Conservation (phyloP, 2,797 vertebrate genomes). For the Intellagama lesueurii region DNA sequence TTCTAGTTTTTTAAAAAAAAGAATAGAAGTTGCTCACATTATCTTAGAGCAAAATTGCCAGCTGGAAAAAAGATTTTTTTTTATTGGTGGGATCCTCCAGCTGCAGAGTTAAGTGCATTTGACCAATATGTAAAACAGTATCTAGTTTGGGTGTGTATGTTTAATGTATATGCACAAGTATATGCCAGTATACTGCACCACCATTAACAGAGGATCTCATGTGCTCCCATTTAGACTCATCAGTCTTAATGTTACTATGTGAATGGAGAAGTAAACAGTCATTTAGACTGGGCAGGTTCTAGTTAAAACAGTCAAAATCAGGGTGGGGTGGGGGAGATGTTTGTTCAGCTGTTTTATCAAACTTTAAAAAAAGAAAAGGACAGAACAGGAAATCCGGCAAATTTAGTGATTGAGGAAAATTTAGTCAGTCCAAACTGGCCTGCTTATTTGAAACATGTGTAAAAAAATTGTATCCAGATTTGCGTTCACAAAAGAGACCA, state of each 20-base stretch:
- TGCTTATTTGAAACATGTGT: constrained; percentile 40
- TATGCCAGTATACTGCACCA: background rate
- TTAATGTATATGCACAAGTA: background rate
- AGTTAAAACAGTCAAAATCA: constrained; percentile 72
- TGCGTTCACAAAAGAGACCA: constrained; percentile 36
- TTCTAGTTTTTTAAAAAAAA: too few relatives aligned
- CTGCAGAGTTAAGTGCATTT: background rate
- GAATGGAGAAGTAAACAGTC: constrained; percentile 55
- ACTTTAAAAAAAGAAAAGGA: constrained; percentile 43
- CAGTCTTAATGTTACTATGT: background rate
- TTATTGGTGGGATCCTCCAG: background rate
- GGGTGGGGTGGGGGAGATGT: constrained; percentile 55
- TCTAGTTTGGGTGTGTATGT: background rate
- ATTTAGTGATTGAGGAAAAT: constrained; percentile 44
- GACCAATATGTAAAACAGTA: background rate
- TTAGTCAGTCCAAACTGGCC: constrained; percentile 45
- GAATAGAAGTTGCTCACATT: background rate
- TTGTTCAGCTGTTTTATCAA: constrained; percentile 73
- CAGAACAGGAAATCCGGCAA: constrained; percentile 53
- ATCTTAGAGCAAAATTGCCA: background rate
- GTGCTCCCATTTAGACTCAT: background rate
- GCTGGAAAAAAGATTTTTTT: background rate
- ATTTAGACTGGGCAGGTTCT: constrained; percentile 56
- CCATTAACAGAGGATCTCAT: background rate
- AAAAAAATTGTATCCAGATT: constrained; percentile 42